Evolutionary conservation across 2,113 vertebrate species (phyloP).

Genomic region (Heteronetta atricapilla): DNA sequence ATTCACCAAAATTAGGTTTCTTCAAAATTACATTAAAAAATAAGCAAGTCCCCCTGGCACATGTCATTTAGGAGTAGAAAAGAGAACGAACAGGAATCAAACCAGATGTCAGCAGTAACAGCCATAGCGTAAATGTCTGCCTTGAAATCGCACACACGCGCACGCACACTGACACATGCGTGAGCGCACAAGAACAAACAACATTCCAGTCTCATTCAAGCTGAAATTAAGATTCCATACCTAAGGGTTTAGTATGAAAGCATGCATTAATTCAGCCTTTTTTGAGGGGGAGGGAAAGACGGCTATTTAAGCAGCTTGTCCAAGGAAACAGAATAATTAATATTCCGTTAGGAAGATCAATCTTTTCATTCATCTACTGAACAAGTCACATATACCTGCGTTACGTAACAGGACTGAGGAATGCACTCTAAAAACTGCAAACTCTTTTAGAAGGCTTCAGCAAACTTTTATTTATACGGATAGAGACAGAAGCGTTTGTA

Average conservation of each 20-base stretch:
- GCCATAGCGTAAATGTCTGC: not conserved
- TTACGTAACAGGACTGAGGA: not conserved
- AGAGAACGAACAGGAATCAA: not conserved
- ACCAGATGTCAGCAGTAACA: not conserved
- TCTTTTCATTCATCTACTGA: not conserved
- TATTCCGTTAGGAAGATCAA: not conserved
- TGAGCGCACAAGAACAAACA: not conserved
- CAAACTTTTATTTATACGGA: not conserved
- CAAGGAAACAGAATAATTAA: slow-evolving; percentile 8
- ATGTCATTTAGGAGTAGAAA: not conserved
- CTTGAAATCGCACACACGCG: not conserved
- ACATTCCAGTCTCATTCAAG: slow-evolving; percentile 35
- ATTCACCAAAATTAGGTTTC: not conserved
- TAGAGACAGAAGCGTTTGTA: not conserved
- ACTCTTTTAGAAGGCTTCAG: not conserved
- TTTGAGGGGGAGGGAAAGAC: not conserved
- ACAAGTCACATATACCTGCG: not conserved
- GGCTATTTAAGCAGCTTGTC: slow-evolving; percentile 13
- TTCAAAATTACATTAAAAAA: not conserved
- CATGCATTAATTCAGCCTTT: slow-evolving; percentile 10
- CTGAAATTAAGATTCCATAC: slow-evolving; percentile 39
- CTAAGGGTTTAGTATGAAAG: not conserved
- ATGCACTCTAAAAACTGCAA: not conserved
- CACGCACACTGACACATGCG: not conserved
- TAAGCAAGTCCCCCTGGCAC: not conserved